A percentile compares a stretch with the other conserved stretches of the same genome.
Evolutionary conservation across 2,797 vertebrate species (phyloP).

Genomic region (Todus mexicanus): DNA sequence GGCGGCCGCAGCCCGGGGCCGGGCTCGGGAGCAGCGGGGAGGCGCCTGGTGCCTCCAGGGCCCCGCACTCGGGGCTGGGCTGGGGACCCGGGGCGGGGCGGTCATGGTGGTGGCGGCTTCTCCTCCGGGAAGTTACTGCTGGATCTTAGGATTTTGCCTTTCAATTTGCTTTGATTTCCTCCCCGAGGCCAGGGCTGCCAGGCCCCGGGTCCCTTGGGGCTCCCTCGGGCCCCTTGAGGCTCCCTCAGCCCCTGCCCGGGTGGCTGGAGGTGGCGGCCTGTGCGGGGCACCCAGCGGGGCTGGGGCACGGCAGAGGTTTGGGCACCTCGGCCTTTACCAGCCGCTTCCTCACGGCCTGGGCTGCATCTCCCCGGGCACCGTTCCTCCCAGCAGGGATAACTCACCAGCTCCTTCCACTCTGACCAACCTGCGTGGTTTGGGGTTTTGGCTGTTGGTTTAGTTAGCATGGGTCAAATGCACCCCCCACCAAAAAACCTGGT

Average conservation of each 20-base stretch:
- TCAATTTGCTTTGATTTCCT: background rate
- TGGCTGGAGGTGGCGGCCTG: background rate
- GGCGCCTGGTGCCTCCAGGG: background rate
- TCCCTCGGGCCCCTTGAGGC: too few species aligned
- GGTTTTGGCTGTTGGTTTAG: background rate
- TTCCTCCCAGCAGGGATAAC: background rate
- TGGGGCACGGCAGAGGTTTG: accelerated
- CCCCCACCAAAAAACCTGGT: background rate
- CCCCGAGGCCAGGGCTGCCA: accelerated
- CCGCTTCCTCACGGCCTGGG: accelerated
- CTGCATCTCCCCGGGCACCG: background rate
- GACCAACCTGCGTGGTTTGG: accelerated
- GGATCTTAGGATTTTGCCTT: background rate
- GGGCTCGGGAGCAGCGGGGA: background rate
- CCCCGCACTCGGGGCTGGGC: accelerated
- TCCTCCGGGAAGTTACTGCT: accelerated
- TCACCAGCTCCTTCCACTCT: accelerated
- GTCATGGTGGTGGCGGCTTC: background rate
- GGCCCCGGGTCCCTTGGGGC: too few species aligned
- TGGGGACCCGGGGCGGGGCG: accelerated
- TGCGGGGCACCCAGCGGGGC: accelerated
- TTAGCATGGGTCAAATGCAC: background rate
- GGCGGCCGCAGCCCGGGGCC: background rate
- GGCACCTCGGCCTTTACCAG: background rate
- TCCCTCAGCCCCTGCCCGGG: background rate